These are phyloP conservation scores for Nannobrachium achirus DNA, from an alignment of 2,113 vertebrate species.

Conservation along the genomic window DNA sequence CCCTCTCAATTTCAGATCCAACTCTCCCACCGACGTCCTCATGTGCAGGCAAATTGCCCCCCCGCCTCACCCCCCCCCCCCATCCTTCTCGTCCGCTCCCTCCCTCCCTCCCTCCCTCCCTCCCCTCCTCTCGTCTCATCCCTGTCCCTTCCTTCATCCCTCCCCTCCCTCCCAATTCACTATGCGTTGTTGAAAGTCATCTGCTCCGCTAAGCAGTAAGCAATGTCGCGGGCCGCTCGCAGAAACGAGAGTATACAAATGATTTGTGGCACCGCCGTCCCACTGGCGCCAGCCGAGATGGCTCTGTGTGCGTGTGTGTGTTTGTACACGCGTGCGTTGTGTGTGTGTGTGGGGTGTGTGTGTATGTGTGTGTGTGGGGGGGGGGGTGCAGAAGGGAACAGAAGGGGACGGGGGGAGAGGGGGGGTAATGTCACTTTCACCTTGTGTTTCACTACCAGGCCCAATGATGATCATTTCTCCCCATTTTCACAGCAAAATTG, in stretches of 20 bases:
- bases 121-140: conserved; percentile 45
- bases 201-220: conserved; percentile 81
- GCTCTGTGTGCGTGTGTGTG: conserved; percentile 13
- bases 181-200: conserved; percentile 79
- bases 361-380: conserved; percentile 8
- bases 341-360: conserved; percentile 16
- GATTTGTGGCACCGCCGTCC: conserved; percentile 83
- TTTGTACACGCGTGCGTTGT: too few relatives aligned
- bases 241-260: conserved; percentile 84
- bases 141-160: conserved; percentile 52
- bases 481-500: conserved; percentile 83
- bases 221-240: conserved; percentile 74
- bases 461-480: conserved; percentile 80
- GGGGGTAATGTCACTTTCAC: conserved; percentile 82
- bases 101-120: conserved; percentile 15
- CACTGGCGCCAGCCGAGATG: conserved; percentile 72
- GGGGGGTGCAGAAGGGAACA: conserved; percentile 9
- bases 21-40: conserved; percentile 74
- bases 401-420: conserved; percentile 27
- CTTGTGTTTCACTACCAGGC: conserved; percentile 80
- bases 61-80: conserved; percentile 12
- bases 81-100: neutral
- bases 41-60: conserved; percentile 69
- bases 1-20: conserved; percentile 77
- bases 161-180: conserved; percentile 59